Base-by-base conservation (phyloP, 2,113 vertebrate genomes). In the Cynocephalus volans region DNA sequence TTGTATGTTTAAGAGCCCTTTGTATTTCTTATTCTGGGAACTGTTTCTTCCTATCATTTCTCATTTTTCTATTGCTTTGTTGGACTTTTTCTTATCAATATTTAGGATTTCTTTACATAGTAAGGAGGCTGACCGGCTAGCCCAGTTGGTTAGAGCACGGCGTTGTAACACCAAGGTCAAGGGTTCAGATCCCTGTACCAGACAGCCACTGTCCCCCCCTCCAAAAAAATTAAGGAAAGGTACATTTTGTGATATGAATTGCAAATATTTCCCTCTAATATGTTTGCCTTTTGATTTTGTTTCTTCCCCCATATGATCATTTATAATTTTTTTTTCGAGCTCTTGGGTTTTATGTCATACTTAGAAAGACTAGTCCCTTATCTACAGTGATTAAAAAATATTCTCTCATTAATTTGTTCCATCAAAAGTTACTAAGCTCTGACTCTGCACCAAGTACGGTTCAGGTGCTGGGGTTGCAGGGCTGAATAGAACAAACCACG, bases 21-120 rank as follows among this genome's bases (percentile, higher is more conserved):
- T 88, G 36, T 36, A 50, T 88, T 81, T 96, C 86, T 90, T 87
- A 72, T 72, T 95, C 80, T 80, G 18, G 33, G 48, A 97, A 93
- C 52, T 72, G 6, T 80, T 70, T 82, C 82, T 83, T 88, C 65
- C 26, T 88, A 62, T 36, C 14, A 73, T 79, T 90, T 77, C 52
- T 31, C n/a, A 23, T 81, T 88, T 84, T 88, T 87, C 56, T 69
- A 50, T 13, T 50, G 7, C 62, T 28, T n/a, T 52, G 26, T 48
- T 94, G 56, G 26, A 13, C 23, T 92, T 54, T 95, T 91, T 54
- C 69, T 82, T 65, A 64, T 41, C 36, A 88, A 85, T 41, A 50
- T 69, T 90, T 88, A 76, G 54, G 13, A 90, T 58, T 80, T 80
- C 50, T 80, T 94, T 91, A 79, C 88, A 33, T 93, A n/a, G 41